Percentiles rank a stretch among this genome's conserved stretches.
Evolutionary conservation across 2,797 vertebrate genomes (phyloP).

Genomic region (Catamblyrhynchus diadema): DNA sequence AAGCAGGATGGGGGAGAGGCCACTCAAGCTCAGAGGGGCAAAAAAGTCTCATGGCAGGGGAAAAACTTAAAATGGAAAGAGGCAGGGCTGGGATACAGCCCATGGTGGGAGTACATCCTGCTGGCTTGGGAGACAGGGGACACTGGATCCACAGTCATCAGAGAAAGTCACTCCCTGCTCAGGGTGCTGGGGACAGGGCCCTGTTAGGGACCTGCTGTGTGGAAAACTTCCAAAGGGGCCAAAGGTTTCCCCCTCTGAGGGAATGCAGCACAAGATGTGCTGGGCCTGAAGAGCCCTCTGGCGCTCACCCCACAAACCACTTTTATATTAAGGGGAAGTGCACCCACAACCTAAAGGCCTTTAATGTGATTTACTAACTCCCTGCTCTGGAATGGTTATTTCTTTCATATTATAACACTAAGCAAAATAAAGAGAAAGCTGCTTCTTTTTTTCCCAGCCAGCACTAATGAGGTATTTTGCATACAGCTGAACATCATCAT

Average conservation of each 20-base stretch:
- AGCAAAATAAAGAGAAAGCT: background rate
- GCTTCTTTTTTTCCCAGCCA: background rate
- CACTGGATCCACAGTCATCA: background rate
- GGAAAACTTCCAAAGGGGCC: background rate
- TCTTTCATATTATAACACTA: background rate
- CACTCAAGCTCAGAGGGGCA: background rate
- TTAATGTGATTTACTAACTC: background rate
- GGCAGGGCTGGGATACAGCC: background rate
- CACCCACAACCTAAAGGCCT: background rate
- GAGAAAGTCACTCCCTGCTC: background rate
- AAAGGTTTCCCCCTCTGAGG: background rate
- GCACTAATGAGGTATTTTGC: background rate
- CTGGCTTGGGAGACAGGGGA: accelerated
- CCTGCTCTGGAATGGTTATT: background rate
- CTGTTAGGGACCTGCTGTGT: background rate
- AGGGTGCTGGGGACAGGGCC: background rate
- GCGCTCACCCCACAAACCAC: background rate
- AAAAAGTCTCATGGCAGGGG: background rate
- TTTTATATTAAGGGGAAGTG: background rate
- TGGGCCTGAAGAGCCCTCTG: too few species aligned
- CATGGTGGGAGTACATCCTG: accelerated
- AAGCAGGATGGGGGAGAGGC: background rate
- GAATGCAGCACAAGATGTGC: accelerated
- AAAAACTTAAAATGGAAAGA: background rate
- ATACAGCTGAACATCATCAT: background rate